Conservation (phyloP, 2,113 vertebrate genomes). For the Paradisaea rubra region DNA sequence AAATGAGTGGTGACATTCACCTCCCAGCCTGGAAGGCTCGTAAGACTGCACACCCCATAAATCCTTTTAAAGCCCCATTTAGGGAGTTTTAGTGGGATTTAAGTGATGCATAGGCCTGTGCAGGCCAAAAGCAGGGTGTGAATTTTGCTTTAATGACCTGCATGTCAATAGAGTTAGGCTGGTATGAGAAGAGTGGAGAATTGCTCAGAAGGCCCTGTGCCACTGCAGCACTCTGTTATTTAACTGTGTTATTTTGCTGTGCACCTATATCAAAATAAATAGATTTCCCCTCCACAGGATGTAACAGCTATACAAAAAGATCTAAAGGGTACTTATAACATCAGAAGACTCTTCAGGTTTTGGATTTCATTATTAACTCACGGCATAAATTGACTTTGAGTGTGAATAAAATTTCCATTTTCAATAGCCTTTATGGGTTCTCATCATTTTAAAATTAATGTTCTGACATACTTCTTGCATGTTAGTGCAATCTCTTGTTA, state of each 20-base stretch:
- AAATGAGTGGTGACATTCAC: neutral
- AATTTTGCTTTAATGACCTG: neutral
- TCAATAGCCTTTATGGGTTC: neutral
- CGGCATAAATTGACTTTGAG: neutral
- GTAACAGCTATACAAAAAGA: neutral
- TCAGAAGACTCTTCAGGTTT: neutral
- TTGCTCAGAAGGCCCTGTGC: neutral
- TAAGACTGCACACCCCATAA: neutral
- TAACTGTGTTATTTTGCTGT: neutral
- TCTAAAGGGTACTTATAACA: neutral
- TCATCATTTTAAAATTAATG: neutral
- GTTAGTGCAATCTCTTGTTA: neutral
- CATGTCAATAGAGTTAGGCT: neutral
- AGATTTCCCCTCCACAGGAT: neutral
- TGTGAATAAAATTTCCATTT: slow-evolving; percentile 2
- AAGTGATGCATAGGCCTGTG: neutral
- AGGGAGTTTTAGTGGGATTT: neutral
- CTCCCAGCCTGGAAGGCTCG: neutral
- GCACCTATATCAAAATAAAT: neutral
- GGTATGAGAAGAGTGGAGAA: neutral
- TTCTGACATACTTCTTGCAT: neutral
- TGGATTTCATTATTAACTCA: neutral
- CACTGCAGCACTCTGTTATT: neutral
- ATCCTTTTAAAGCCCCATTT: neutral
- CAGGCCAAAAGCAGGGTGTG: neutral